Evolutionary conservation across 2,888 invertebrate species (phyloP).

Genomic region (Osedax frankpressi): DNA sequence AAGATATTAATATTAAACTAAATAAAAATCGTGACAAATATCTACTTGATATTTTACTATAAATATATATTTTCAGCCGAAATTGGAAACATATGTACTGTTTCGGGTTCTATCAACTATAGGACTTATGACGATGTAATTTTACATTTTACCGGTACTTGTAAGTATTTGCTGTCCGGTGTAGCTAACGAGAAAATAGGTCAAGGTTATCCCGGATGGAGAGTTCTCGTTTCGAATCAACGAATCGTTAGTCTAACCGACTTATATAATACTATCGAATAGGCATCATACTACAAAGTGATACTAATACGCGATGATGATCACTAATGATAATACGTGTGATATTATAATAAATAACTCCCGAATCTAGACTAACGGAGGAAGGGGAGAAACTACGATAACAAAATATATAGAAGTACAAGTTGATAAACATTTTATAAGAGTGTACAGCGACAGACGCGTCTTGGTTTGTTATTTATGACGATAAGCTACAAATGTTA

Average conservation of each 20-base stretch:
- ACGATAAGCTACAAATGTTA: too few species aligned
- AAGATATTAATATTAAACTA: neutral
- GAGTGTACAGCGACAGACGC: constrained; percentile 1
- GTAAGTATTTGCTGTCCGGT: constrained; percentile 7
- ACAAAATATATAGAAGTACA: constrained; percentile 4
- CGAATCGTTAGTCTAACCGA: neutral
- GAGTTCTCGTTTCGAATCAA: neutral
- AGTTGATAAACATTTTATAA: neutral
- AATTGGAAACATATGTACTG: neutral
- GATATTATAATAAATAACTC: too few species aligned
- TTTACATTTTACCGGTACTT: neutral
- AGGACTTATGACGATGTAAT: neutral
- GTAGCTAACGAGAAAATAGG: neutral
- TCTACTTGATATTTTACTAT: too few species aligned
- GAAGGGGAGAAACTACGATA: neutral
- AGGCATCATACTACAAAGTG: too few species aligned
- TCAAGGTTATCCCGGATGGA: neutral
- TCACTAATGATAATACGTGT: too few species aligned
- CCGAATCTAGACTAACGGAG: neutral
- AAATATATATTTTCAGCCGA: neutral
- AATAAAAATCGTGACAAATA: neutral
- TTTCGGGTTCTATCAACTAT: constrained; percentile 7
- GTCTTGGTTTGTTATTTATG: neutral
- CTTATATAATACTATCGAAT: too few species aligned
- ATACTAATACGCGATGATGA: too few species aligned